A percentile compares a stretch with the other conserved stretches of the same genome.
Conservation (phyloP, 2,797 vertebrate genomes). For the Pristis pectinata region DNA sequence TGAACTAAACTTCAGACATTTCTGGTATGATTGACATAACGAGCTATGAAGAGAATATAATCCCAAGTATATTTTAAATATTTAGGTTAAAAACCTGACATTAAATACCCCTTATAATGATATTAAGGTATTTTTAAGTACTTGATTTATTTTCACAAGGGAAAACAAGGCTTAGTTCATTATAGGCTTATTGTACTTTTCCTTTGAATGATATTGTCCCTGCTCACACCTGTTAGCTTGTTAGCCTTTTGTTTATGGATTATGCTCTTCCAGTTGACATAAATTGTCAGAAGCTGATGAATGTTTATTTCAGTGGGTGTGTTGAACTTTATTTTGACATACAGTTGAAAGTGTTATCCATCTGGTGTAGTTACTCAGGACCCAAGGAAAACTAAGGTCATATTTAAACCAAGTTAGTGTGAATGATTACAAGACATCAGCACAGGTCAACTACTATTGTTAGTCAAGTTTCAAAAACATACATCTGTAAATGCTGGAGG, state of each 20-base stretch:
- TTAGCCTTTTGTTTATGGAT: conserved; percentile 16
- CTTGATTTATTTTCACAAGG: neutral
- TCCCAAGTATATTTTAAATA: neutral
- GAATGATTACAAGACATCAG: conserved; percentile 4
- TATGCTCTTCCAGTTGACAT: neutral
- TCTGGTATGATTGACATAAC: neutral
- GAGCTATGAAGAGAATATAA: neutral
- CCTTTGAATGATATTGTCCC: neutral
- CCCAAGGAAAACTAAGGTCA: conserved; percentile 14
- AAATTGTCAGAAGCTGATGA: conserved; percentile 27
- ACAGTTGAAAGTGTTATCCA: conserved; percentile 30
- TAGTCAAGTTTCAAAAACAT: conserved; percentile 27
- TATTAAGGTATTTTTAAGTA: neutral
- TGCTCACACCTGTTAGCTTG: conserved; percentile 14
- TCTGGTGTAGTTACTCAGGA: conserved; percentile 9
- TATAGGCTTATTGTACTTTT: neutral
- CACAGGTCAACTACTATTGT: neutral
- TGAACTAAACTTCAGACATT: neutral
- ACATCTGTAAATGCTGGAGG: neutral
- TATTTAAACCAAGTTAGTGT: conserved; percentile 24
- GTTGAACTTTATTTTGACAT: conserved; percentile 30
- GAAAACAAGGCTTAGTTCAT: neutral
- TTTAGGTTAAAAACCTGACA: neutral
- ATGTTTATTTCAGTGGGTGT: conserved; percentile 31
- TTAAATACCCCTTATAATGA: neutral